These are phyloP conservation scores for Dallia pectoralis DNA, from an alignment of 2,797 vertebrate genomes.

Conservation along the genomic window DNA sequence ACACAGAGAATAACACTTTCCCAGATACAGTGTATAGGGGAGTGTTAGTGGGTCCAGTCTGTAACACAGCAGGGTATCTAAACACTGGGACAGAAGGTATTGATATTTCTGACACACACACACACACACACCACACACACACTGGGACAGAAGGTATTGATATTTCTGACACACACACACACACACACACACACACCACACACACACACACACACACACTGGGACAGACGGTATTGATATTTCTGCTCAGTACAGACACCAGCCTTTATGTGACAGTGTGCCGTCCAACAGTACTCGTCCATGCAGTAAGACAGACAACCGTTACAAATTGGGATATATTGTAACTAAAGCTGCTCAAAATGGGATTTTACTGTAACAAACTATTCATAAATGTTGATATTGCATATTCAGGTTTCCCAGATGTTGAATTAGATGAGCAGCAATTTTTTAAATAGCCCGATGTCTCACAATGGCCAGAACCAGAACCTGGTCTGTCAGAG, in stretches of 20 bases:
- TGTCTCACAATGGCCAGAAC: background rate
- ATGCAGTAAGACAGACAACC: conserved; percentile 48
- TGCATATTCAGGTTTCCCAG: background rate
- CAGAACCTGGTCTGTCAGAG: background rate
- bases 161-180: conserved; percentile 48
- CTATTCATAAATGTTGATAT: background rate
- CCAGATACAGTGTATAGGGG: conserved; percentile 43
- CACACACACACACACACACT: conserved; percentile 18
- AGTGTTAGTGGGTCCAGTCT: conserved; percentile 63
- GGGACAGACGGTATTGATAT: conserved; percentile 63
- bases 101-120: conserved; percentile 54
- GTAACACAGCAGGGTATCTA: conserved; percentile 63
- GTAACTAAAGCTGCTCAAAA: no score
- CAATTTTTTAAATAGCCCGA: no score
- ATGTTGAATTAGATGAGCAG: background rate
- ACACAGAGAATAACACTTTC: conserved; percentile 12
- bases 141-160: conserved; percentile 59
- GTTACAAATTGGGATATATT: background rate
- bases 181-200: conserved; percentile 42
- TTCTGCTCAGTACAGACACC: conserved; percentile 50
- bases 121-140: conserved; percentile 22
- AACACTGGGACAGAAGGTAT: conserved; percentile 69
- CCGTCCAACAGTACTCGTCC: conserved; percentile 5
- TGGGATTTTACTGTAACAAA: no score
- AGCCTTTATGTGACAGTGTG: conserved; percentile 38